phyloP scores from a whole-genome alignment of 2,797 vertebrate genomes.

The Alfaro cultratus region DNA sequence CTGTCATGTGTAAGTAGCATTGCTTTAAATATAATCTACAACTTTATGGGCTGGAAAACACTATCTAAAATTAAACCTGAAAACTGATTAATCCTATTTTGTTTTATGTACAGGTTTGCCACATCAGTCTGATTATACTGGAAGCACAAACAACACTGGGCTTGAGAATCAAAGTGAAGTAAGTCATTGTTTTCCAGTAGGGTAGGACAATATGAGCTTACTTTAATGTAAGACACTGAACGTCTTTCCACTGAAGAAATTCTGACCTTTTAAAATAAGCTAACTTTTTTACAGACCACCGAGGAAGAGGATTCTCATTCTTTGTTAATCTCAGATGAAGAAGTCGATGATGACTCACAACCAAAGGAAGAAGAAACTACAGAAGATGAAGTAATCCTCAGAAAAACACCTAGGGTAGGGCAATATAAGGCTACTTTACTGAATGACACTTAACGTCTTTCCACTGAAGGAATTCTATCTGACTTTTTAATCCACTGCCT shows the following conservation, averaged over 20 bases:
- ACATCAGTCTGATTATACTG: not conserved
- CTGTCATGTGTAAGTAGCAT: not conserved
- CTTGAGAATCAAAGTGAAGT: not conserved
- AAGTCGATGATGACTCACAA: not conserved
- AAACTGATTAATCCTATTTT: not conserved
- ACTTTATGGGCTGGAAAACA: not conserved
- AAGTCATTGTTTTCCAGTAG: not conserved
- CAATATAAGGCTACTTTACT: no score
- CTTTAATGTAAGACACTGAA: not conserved
- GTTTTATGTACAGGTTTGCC: not conserved
- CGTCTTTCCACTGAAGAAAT: not conserved
- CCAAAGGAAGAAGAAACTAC: not conserved
- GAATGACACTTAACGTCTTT: no score
- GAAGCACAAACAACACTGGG: not conserved
- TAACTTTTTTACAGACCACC: no score
- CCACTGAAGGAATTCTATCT: not conserved
- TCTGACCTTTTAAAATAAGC: no score
- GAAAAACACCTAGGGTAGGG: not conserved
- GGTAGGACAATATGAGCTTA: not conserved
- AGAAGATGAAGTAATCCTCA: not conserved
- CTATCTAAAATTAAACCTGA: not conserved
- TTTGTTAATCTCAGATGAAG: not conserved
- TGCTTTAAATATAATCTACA: not conserved
- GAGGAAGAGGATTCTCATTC: not conserved
- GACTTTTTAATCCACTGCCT: not conserved